These are phyloP conservation scores for Drosophila longiperda DNA, from an alignment of 2,888 invertebrate species.

Conservation along the genomic window DNA sequence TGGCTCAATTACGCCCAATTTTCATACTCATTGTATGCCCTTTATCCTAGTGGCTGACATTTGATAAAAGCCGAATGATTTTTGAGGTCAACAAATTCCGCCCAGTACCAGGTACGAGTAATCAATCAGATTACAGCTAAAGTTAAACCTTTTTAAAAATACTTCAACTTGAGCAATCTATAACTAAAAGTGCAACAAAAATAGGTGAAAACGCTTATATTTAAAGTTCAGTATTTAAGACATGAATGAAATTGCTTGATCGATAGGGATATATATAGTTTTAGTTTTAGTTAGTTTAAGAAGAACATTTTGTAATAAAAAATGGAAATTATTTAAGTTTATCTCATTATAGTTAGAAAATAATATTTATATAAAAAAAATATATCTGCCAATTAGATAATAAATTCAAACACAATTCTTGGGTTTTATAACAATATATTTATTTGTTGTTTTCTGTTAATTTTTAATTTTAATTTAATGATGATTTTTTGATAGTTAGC, in stretches of 20 bases:
- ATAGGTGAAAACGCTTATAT: not conserved
- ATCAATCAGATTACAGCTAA: slow-evolving; percentile 5
- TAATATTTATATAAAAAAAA: not conserved
- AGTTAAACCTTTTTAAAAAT: not conserved
- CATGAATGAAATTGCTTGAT: not conserved
- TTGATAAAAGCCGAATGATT: slow-evolving; percentile 18
- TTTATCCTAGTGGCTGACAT: slow-evolving; percentile 31
- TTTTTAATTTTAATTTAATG: slow-evolving; percentile 35
- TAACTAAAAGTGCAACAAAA: not conserved
- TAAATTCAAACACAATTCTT: slow-evolving; percentile 11
- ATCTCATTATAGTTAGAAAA: not conserved
- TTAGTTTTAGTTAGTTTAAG: not conserved
- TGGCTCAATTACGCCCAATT: slow-evolving; percentile 42
- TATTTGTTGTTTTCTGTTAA: slow-evolving; percentile 61
- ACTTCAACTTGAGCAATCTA: not conserved
- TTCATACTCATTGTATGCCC: slow-evolving; percentile 29
- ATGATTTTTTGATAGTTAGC: slow-evolving; percentile 42
- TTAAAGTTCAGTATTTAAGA: not conserved
- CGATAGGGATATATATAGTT: not conserved
- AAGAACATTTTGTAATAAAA: not conserved
- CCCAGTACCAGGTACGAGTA: slow-evolving; percentile 27
- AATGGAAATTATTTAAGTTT: not conserved
- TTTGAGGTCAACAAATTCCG: slow-evolving; percentile 30
- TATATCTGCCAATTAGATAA: not conserved
- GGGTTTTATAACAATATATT: slow-evolving; percentile 75